Base-by-base conservation (phyloP, 2,797 vertebrate species). In the Enteromius paludinosus region DNA sequence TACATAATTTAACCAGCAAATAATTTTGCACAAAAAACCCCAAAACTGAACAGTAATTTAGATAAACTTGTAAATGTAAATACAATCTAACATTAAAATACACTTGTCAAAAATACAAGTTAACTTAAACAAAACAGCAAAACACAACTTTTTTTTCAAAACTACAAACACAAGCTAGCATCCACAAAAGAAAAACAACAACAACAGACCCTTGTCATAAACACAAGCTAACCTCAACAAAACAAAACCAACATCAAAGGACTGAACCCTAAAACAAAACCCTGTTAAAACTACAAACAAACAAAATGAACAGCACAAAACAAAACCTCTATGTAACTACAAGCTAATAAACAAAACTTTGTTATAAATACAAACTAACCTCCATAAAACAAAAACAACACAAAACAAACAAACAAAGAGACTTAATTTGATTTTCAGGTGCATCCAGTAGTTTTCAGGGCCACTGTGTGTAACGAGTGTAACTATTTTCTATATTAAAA, bases 401-500 rank as follows among this genome's bases (percentile, higher is more conserved):
- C 25, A 17, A 45, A 71, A 71, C 23, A 65, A 33, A 23, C 3
- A 23, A 59, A 56, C 25, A 66, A 38, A 33, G 15, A 12, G 43
- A 49, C 9, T 30, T 71, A 8, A 49, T 49, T 15, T 25, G 66
- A 71, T 71, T 49, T 47, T 18, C 43, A 28, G 10, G 15, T 71
- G 43, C 45, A 5, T 71, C 9, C 43, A 30, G 20, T 71, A 73
- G 30, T 54, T 54, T 54, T 35, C 20, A 35, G 7, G 41, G 12
- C 5, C 18, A 52, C 43, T 52, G 20, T 41, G 61, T 52, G 20
- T 28, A 10, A 30, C 14, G n/a, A 68, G 25, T 59, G 59, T 20
- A 20, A 18, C 30, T 17, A 3, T 52, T 1, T 33, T n/a, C 3
- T 30, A 73, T 28, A 75, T 45, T 84, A 74, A 86, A 82, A 80